Percentiles rank a stretch among this genome's conserved stretches.
Conservation (phyloP, 2,113 vertebrate species). For the Lepus europaeus region DNA sequence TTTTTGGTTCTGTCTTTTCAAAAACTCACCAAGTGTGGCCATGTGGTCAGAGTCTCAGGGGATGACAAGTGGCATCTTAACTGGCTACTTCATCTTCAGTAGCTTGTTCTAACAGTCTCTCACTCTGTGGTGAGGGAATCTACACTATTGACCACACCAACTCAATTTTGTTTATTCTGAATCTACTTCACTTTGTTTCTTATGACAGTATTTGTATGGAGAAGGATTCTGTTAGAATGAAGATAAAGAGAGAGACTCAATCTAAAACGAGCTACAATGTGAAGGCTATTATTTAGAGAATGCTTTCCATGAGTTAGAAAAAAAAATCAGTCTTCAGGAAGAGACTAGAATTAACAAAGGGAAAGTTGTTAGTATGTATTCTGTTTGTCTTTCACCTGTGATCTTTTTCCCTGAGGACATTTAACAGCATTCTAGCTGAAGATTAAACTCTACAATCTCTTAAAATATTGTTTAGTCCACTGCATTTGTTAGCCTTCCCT, state of each 20-base stretch:
- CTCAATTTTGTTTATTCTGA: neutral
- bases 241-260: neutral
- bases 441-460: neutral
- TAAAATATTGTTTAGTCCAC: conserved; percentile 21
- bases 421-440: neutral
- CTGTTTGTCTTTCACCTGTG: conserved; percentile 9
- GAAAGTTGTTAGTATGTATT: conserved; percentile 38
- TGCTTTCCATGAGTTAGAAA: neutral
- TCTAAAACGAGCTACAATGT: neutral
- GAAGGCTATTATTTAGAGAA: neutral
- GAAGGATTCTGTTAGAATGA: neutral
- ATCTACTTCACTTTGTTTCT: conserved; percentile 29
- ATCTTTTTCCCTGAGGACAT: neutral
- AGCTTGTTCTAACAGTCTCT: neutral
- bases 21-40: neutral
- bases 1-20: neutral
- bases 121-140: neutral
- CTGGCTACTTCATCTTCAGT: neutral
- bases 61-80: neutral
- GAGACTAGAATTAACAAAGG: conserved; percentile 18
- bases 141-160: neutral
- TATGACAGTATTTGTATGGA: neutral
- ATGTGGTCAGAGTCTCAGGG: neutral
- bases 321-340: neutral
- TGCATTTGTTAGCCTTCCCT: neutral